Evolutionary conservation across 2,113 vertebrate species (phyloP), one percentile per base, ranked within the genome.

Genomic region (Sylvicapra grimmia): DNA sequence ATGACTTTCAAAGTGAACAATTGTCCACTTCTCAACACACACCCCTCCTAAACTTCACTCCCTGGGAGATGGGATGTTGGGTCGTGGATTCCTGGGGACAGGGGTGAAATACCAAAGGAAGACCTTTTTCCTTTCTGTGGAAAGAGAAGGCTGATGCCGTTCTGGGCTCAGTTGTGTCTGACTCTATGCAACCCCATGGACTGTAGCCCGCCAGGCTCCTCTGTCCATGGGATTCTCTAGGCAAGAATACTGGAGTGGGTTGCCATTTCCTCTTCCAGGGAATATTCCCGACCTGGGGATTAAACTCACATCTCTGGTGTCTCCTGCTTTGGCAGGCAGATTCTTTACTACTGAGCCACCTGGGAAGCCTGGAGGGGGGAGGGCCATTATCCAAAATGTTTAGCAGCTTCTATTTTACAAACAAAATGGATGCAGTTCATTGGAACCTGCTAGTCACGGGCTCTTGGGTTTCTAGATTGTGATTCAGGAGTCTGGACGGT

Each of bases 251-350:
- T 75, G n/a, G 19, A 40, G n/a, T 13, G 68, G n/a, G n/a, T 40
- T 75, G 68, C 68, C n/a, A 21, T 40, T 40, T 75, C 68, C n/a
- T 40, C 68, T 6, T 40, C 19, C n/a, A 75, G n/a, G n/a, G 36
- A 40, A 23, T 40, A 5, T 40, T 75, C n/a, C 65, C 0, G 0
- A 72, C n/a, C n/a, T 2, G 5, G 19, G n/a, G 10, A 40, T 40
- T 12, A 6, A 75, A 40, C 19, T 36, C 68, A 40, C 10, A 40
- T 40, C 68, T 40, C 10, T 75, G 68, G 10, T 23, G 19, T 40
- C n/a, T 40, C 10, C 68, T 40, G n/a, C 68, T 23, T 12, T 75
- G 19, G 19, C 19, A 23, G 68, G 68, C 19, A 75, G 68, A 23
- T 23, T 75, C n/a, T 40, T 72, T 11, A 23, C 68, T 21, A 23